A percentile compares a stretch with the other conserved stretches of the same genome.
phyloP scores from a whole-genome alignment of 2,888 invertebrate species.

The Mimumesa dahlbomi region DNA sequence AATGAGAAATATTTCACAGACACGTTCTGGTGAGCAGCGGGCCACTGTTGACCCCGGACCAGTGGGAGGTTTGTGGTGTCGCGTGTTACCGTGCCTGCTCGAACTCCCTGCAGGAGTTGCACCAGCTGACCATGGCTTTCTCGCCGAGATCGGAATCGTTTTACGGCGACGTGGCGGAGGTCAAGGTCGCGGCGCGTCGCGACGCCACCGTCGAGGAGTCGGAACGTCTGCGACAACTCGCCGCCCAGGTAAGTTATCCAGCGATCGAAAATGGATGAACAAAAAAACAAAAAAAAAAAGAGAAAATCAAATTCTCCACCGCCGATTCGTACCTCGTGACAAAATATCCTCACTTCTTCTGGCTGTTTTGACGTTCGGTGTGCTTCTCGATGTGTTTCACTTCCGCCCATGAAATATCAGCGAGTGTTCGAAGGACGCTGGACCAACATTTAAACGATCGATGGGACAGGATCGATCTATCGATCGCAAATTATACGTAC shows the following conservation, averaged over 20 bases:
- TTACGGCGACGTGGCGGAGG: constrained; percentile 95
- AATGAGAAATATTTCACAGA: too few species aligned
- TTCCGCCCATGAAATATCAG: constrained; percentile 35
- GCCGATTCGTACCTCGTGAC: constrained; percentile 11
- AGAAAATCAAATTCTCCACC: background rate
- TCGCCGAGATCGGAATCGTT: constrained; percentile 96
- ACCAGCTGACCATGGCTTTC: constrained; percentile 94
- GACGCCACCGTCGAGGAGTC: constrained; percentile 93
- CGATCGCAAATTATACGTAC: too few species aligned
- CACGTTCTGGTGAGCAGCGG: constrained; percentile 92
- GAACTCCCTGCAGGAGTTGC: constrained; percentile 92
- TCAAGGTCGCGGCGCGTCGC: constrained; percentile 95
- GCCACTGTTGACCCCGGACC: constrained; percentile 88
- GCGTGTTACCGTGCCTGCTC: constrained; percentile 92
- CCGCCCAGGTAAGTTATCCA: constrained; percentile 87
- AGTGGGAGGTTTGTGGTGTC: constrained; percentile 93
- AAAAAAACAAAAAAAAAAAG: too few species aligned
- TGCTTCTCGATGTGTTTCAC: constrained; percentile 57
- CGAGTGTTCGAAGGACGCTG: constrained; percentile 2
- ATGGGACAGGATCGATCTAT: background rate
- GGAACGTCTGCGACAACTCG: constrained; percentile 91
- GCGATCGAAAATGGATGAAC: background rate
- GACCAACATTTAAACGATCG: background rate
- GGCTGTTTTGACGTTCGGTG: constrained; percentile 58
- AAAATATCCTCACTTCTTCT: constrained; percentile 32